These are phyloP conservation scores for Cheiracanthium punctorium DNA, from an alignment of 2,888 invertebrate genomes.

Conservation along the genomic window DNA sequence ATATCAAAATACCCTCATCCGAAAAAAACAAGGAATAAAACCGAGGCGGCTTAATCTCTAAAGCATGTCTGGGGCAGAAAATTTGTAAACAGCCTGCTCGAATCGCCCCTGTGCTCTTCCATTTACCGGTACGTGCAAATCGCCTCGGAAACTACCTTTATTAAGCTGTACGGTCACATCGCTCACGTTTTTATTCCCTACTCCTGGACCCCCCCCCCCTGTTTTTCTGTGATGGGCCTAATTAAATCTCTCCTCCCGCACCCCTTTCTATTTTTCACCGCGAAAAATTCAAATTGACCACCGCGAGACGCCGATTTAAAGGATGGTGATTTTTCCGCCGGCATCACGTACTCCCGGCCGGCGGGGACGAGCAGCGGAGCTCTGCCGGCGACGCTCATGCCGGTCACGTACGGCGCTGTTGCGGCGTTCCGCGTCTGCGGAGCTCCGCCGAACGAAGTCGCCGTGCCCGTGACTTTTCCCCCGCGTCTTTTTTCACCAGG, in stretches of 20 bases:
- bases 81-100: background rate
- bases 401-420: conserved; percentile 19
- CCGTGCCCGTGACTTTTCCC: background rate
- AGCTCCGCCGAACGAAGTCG: conserved; percentile 4
- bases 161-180: conserved; percentile 13
- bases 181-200: background rate
- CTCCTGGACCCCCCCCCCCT: background rate
- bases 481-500: background rate
- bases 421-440: background rate
- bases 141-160: background rate
- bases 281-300: conserved; percentile 3
- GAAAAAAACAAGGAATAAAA: background rate
- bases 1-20: background rate
- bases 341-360: background rate
- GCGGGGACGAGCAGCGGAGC: background rate
- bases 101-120: background rate
- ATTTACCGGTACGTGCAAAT: background rate
- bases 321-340: background rate
- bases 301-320: background rate
- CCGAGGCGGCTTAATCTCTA: background rate
- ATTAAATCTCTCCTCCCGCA: conserved; percentile 28
- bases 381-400: background rate
- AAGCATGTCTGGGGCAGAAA: background rate
- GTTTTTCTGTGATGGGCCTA: conserved; percentile 33
- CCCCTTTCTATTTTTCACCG: background rate